Evolutionary conservation across 1,140 invertebrate species (phyloP), one percentile per base, ranked within the genome.

Genomic region (Matsumurasca onukii): DNA sequence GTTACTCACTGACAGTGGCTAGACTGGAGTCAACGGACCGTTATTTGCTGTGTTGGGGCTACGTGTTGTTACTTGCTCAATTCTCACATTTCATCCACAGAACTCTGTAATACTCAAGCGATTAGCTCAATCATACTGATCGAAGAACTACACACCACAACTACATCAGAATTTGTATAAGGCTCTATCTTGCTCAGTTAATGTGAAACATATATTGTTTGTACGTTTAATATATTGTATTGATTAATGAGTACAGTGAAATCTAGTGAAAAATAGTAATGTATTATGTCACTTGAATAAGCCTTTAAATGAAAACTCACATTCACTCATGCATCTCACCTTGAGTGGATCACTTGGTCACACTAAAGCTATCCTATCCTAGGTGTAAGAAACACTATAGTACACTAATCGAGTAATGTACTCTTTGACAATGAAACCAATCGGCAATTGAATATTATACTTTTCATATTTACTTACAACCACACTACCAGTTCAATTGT

Each of bases 41-140:
- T 5, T 52, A 52, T n/a, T n/a, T n/a, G n/a, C n/a, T n/a, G n/a
- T n/a, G n/a, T n/a, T n/a, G 12, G 49, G 5, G 49, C 12, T 52
- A n/a, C 13, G 12, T 22, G 3, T 39, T 39, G 34, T 17, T 39
- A 39, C 49, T 5, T 13, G 49, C 61, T 15, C 31, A 61, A 67
- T 31, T 67, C 67, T 70, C 71, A 73, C 57, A 70, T 70, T 69
- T 73, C 71, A 69, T 64, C 71, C 69, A 73, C 68, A 57, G 68
- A 70, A 65, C 70, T 73, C 71, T 73, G 71, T 51, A 73, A 73
- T 73, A 73, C 71, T 73, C 69, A 73, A 73, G 52, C n/a, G 59
- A 68, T 68, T 68, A 68, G 67, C 67, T 68, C 61, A 63, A 63
- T 63, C 29, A 31, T 31, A 34, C 25, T n/a, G n/a, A n/a, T n/a